phyloP scores from a whole-genome alignment of 2,888 invertebrate genomes.

The Apantesis nais region DNA sequence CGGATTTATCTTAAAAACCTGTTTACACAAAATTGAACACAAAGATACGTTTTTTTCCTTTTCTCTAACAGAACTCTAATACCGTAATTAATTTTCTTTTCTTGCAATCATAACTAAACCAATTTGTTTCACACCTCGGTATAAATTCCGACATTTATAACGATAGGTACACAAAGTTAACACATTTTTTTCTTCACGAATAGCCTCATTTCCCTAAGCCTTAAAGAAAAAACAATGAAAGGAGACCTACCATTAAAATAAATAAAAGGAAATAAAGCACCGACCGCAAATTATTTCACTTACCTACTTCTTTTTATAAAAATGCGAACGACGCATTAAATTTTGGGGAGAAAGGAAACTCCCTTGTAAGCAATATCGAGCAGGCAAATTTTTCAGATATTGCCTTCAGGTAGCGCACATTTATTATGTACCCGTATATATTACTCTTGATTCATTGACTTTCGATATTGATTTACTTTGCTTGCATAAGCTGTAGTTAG shows the following conservation, averaged over 20 bases:
- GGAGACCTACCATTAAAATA: conserved; percentile 84
- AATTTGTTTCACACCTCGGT: conserved; percentile 69
- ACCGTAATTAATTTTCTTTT: conserved; percentile 65
- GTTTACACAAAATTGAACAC: conserved; percentile 37
- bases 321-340: conserved; percentile 86
- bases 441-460: conserved; percentile 86
- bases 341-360: conserved; percentile 86
- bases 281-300: conserved; percentile 85
- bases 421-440: conserved; percentile 87
- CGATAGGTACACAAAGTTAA: conserved; percentile 66
- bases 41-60: conserved; percentile 37
- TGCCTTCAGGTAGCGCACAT: conserved; percentile 86
- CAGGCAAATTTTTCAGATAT: conserved; percentile 86
- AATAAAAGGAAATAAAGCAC: conserved; percentile 84
- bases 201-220: conserved; percentile 70
- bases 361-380: conserved; percentile 86
- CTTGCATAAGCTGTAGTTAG: conserved; percentile 83
- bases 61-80: conserved; percentile 39
- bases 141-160: conserved; percentile 70
- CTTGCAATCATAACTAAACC: conserved; percentile 65
- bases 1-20: conserved; percentile 29
- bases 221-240: conserved; percentile 78
- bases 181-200: conserved; percentile 68
- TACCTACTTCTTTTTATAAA: conserved; percentile 85
- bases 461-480: conserved; percentile 86